A percentile compares a stretch with the other conserved stretches of the same genome.
Conservation (phyloP, 2,113 vertebrate species). For the Etheostoma spectabile region DNA sequence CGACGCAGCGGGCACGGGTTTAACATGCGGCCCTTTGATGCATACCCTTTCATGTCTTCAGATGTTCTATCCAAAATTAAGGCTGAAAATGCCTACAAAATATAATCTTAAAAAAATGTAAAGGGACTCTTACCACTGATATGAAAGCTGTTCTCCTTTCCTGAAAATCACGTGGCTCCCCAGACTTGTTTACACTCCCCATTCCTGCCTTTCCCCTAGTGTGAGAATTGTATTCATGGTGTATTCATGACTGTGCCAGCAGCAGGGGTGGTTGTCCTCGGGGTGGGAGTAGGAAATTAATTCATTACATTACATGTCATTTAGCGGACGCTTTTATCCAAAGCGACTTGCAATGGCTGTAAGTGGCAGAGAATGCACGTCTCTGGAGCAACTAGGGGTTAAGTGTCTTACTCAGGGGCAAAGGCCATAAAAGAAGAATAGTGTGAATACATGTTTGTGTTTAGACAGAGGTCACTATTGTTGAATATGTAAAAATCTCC, state of each 20-base stretch:
- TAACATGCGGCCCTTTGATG: too few relatives aligned
- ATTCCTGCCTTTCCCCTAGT: too few relatives aligned
- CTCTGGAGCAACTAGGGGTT: too few relatives aligned
- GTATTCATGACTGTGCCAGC: not conserved
- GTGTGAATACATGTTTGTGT: not conserved
- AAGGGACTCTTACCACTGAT: not conserved
- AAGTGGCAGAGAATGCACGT: too few relatives aligned
- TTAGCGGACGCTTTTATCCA: too few relatives aligned
- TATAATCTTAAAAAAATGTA: too few relatives aligned
- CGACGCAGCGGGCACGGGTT: too few relatives aligned
- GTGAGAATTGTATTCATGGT: not conserved
- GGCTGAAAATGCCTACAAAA: too few relatives aligned
- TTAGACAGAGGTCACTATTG: not conserved
- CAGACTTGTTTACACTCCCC: not conserved
- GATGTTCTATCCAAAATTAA: too few relatives aligned
- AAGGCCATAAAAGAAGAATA: not conserved
- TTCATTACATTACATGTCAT: not conserved
- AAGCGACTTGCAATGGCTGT: too few relatives aligned
- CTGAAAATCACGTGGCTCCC: conserved; percentile 42
- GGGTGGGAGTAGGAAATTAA: not conserved
- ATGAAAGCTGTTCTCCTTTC: conserved; percentile 7
- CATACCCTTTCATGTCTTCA: too few relatives aligned
- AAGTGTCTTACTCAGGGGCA: too few relatives aligned
- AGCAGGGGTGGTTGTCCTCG: not conserved
- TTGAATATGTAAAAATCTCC: not conserved